phyloP scores from a whole-genome alignment of 2,888 invertebrate genomes.

The Polymixis flavicincta region DNA sequence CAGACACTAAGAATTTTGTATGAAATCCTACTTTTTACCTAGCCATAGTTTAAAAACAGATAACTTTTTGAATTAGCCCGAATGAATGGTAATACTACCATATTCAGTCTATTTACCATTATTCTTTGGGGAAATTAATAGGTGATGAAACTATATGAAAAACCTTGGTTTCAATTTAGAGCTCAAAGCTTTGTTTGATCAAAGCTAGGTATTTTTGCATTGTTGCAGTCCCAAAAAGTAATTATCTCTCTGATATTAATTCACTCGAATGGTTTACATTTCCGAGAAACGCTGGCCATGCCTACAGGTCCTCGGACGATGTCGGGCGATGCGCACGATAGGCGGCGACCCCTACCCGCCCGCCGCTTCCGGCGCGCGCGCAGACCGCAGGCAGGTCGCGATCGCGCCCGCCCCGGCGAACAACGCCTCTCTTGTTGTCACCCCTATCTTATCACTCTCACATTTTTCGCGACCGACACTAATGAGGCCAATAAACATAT shows the following conservation, averaged over 20 bases:
- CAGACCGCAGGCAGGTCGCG: constrained; percentile 56
- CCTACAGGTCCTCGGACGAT: constrained; percentile 51
- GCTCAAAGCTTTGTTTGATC: background rate
- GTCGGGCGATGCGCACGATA: constrained; percentile 67
- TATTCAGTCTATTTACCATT: background rate
- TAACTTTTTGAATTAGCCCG: background rate
- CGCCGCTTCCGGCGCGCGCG: constrained; percentile 74
- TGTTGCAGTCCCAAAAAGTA: constrained; percentile 41
- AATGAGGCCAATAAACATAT: constrained; percentile 85
- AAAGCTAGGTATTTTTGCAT: constrained; percentile 7
- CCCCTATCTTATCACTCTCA: constrained; percentile 87
- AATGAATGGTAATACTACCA: background rate
- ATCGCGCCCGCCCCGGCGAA: constrained; percentile 67
- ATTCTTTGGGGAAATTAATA: background rate
- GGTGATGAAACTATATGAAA: background rate
- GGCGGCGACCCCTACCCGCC: constrained; percentile 77
- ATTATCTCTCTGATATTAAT: constrained; percentile 31
- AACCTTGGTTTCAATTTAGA: background rate
- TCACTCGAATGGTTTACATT: constrained; percentile 39
- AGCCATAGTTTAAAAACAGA: background rate
- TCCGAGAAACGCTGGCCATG: constrained; percentile 59
- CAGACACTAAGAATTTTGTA: constrained; percentile 39
- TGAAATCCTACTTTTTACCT: constrained; percentile 1
- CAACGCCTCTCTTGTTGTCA: constrained; percentile 84
- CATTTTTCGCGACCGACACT: constrained; percentile 86